Percentiles rank a stretch among this genome's conserved stretches.
These are phyloP conservation scores for Chaenodraco wilsoni DNA, from an alignment of 2,797 vertebrate genomes.

Conservation along the genomic window DNA sequence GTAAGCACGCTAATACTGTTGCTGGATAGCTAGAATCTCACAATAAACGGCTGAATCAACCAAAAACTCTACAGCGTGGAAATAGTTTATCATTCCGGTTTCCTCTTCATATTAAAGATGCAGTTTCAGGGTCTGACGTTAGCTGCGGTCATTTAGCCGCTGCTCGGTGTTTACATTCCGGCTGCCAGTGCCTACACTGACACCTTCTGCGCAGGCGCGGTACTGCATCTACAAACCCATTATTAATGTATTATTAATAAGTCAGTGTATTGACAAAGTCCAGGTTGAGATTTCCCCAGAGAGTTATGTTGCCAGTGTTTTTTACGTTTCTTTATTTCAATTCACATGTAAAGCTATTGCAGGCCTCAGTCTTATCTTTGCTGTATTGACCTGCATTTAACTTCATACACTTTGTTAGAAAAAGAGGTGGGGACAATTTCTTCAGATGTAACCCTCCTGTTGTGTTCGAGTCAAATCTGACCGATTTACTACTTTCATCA, in stretches of 20 bases:
- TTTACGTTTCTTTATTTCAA: too few species aligned
- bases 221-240: slow-evolving; percentile 37
- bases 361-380: too few species aligned
- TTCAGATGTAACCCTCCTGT: too few species aligned
- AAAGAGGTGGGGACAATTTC: too few species aligned
- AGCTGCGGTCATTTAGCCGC: slow-evolving; percentile 21
- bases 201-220: slow-evolving; percentile 48
- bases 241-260: background rate
- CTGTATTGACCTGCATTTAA: too few species aligned
- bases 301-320: background rate
- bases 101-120: background rate
- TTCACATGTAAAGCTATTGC: too few species aligned
- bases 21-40: fast-evolving
- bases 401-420: too few species aligned
- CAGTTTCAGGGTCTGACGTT: background rate
- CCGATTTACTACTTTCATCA: too few species aligned
- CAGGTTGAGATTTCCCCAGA: background rate
- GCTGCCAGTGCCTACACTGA: slow-evolving; percentile 24
- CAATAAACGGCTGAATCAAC: fast-evolving
- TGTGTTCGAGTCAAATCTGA: too few species aligned
- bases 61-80: fast-evolving
- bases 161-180: background rate
- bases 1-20: background rate
- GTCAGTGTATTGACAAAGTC: background rate
- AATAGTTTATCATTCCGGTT: background rate